Evolutionary conservation across 2,888 invertebrate genomes (phyloP).

Genomic region (Globia sparganii): DNA sequence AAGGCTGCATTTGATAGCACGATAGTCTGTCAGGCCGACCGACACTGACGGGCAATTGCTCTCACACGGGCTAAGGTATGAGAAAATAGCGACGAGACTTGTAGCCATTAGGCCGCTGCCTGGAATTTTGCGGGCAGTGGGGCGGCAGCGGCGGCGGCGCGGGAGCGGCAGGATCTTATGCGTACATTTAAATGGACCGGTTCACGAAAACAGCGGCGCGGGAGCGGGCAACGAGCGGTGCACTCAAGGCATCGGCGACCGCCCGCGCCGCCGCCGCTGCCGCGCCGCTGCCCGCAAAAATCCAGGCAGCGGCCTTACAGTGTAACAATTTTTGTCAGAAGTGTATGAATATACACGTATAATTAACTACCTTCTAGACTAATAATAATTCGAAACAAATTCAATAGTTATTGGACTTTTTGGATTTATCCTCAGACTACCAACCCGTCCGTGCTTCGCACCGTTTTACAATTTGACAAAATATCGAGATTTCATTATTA

Average conservation of each 20-base stretch:
- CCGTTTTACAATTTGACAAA: neutral
- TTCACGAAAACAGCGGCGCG: too few species aligned
- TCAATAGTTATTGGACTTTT: neutral
- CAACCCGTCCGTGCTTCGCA: neutral
- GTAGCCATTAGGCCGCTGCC: too few species aligned
- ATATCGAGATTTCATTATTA: neutral
- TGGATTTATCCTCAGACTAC: neutral
- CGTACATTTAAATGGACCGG: too few species aligned
- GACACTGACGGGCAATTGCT: constrained; percentile 35
- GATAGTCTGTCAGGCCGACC: constrained; percentile 28
- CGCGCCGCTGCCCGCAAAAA: too few species aligned
- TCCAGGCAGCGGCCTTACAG: too few species aligned
- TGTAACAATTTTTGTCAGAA: neutral
- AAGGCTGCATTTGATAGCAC: constrained; percentile 32
- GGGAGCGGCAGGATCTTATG: too few species aligned
- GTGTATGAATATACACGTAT: neutral
- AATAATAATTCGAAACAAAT: neutral
- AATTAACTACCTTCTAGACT: neutral
- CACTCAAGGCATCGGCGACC: too few species aligned
- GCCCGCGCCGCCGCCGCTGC: too few species aligned
- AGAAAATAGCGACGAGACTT: neutral
- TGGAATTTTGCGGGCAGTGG: too few species aligned
- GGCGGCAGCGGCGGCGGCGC: too few species aligned
- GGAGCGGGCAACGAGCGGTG: too few species aligned
- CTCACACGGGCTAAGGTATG: neutral